A percentile compares a stretch with the other conserved stretches of the same genome.
phyloP scores from a whole-genome alignment of 2,113 vertebrate genomes.

The Hiodon alosoides region DNA sequence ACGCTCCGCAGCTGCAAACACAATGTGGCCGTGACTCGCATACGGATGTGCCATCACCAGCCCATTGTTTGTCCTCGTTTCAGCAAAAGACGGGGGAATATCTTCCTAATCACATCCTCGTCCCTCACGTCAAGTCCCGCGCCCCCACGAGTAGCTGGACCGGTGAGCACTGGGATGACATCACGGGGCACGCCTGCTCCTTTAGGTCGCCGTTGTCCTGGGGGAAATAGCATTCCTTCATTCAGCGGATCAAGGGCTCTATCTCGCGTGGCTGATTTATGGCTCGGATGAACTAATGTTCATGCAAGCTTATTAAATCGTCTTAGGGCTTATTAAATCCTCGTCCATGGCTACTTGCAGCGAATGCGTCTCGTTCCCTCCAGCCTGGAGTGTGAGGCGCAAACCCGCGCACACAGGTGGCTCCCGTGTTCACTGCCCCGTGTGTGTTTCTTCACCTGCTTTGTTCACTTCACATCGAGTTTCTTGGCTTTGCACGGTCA shows the following conservation, averaged over 20 bases:
- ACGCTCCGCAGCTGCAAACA: background rate
- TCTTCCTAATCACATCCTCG: too few species aligned
- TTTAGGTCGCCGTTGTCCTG: background rate
- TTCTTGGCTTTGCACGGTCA: background rate
- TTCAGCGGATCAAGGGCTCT: background rate
- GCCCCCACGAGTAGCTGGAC: too few species aligned
- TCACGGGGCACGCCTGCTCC: background rate
- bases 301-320: conserved; percentile 6
- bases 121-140: too few species aligned
- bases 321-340: conserved; percentile 10
- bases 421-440: background rate
- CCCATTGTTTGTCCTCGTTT: too few species aligned
- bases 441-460: background rate
- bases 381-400: conserved; percentile 5
- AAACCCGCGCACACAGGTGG: background rate
- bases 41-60: background rate
- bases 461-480: background rate
- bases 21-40: background rate
- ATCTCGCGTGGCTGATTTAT: conserved; percentile 8
- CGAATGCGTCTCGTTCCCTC: background rate
- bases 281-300: background rate
- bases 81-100: too few species aligned
- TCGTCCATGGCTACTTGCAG: background rate
- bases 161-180: background rate
- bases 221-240: conserved; percentile 10